A percentile compares a stretch with the other conserved stretches of the same genome.
Conservation (phyloP, 1,140 invertebrate genomes). For the Cydia amplana region DNA sequence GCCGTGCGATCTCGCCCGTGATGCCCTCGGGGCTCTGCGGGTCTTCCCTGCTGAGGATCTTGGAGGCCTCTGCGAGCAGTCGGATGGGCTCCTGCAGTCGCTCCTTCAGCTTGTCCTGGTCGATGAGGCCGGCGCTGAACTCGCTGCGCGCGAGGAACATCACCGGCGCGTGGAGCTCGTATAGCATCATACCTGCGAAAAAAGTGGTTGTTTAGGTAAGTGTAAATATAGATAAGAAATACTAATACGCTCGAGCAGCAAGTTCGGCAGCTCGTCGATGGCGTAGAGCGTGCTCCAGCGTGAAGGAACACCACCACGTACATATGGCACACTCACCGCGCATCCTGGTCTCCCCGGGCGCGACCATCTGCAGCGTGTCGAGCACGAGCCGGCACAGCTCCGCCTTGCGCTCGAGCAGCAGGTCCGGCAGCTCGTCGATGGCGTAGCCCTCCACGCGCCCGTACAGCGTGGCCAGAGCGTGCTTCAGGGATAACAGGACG, state of each 20-base stretch:
- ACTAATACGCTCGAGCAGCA: too few relatives aligned
- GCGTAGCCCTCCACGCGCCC: conserved; percentile 86
- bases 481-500: conserved; percentile 82
- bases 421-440: conserved; percentile 85
- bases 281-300: neutral
- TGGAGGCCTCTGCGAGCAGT: conserved; percentile 80
- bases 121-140: conserved; percentile 81
- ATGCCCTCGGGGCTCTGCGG: conserved; percentile 84
- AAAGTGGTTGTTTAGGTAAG: neutral
- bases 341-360: conserved; percentile 87
- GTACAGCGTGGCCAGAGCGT: conserved; percentile 87
- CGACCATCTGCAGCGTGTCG: conserved; percentile 84
- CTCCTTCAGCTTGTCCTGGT: conserved; percentile 81
- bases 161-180: conserved; percentile 88
- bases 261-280: too few relatives aligned
- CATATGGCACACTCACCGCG: conserved; percentile 80
- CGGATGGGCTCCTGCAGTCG: conserved; percentile 83
- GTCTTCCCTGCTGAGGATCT: conserved; percentile 85
- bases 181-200: conserved; percentile 84
- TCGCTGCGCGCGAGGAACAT: conserved; percentile 84
- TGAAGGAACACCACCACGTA: neutral
- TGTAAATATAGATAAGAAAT: neutral
- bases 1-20: conserved; percentile 82
- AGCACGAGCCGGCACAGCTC: conserved; percentile 85
- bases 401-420: conserved; percentile 87